A percentile compares a stretch with the other conserved stretches of the same genome.
These are phyloP conservation scores for Clivina fossor DNA, from an alignment of 2,888 invertebrate genomes.

Conservation along the genomic window DNA sequence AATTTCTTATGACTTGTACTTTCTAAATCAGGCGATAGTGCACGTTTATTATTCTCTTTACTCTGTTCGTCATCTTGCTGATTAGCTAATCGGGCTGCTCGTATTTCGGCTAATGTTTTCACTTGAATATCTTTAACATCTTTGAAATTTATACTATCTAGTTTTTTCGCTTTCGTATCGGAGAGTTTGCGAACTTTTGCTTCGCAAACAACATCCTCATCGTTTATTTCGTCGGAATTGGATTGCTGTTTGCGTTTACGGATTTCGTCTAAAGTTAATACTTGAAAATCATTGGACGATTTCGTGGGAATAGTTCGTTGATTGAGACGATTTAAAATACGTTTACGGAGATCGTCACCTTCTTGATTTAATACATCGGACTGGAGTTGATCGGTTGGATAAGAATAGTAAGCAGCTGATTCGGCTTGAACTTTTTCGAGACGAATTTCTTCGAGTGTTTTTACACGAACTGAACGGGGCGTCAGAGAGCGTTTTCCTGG, in stretches of 20 bases:
- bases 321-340: constrained; percentile 45
- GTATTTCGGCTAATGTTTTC: constrained; percentile 52
- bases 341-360: constrained; percentile 45
- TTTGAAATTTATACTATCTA: constrained; percentile 32
- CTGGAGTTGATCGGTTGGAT: constrained; percentile 49
- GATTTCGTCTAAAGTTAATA: constrained; percentile 58
- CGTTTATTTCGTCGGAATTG: background rate
- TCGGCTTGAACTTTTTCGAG: constrained; percentile 71
- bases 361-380: background rate
- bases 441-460: constrained; percentile 69
- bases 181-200: constrained; percentile 29
- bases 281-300: constrained; percentile 52
- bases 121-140: constrained; percentile 46
- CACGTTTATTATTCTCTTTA: constrained; percentile 7
- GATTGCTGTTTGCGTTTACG: constrained; percentile 40
- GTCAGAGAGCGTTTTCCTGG: constrained; percentile 58
- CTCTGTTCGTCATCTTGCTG: background rate
- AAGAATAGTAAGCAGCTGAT: constrained; percentile 71
- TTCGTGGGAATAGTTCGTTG: constrained; percentile 31
- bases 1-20: constrained; percentile 1
- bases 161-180: constrained; percentile 17
- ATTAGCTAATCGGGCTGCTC: constrained; percentile 47
- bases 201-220: constrained; percentile 19
- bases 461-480: constrained; percentile 53
- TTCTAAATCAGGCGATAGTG: constrained; percentile 1